Percentiles rank a stretch among this genome's conserved stretches.
phyloP scores from a whole-genome alignment of 2,888 invertebrate species.

The Orthosia gothica region DNA sequence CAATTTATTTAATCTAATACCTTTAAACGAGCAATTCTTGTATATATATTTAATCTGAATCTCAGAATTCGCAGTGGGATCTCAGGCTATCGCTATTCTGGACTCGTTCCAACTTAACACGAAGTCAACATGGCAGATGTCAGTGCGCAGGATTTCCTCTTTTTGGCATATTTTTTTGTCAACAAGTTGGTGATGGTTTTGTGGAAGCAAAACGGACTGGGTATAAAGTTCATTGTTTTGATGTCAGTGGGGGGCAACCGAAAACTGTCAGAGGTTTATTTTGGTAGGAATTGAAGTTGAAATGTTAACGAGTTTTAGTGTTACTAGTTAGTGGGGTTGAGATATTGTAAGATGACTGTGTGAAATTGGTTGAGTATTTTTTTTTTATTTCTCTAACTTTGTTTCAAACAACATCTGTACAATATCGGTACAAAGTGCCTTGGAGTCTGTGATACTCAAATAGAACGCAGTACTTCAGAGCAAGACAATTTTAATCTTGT shows the following conservation, averaged over 20 bases:
- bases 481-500: too few species aligned
- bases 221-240: conserved; percentile 55
- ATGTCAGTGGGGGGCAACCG: conserved; percentile 26
- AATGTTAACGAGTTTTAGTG: conserved; percentile 25
- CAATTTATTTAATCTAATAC: too few species aligned
- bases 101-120: conserved; percentile 72
- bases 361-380: not conserved
- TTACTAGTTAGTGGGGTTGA: conserved; percentile 5
- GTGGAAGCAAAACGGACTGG: conserved; percentile 45
- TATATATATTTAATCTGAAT: too few species aligned
- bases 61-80: too few species aligned
- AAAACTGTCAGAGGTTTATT: conserved; percentile 36
- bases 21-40: too few species aligned
- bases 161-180: conserved; percentile 63
- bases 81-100: conserved; percentile 68
- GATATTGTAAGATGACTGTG: not conserved
- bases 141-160: conserved; percentile 68
- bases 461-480: too few species aligned
- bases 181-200: conserved; percentile 56
- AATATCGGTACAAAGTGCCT: too few species aligned
- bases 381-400: not conserved
- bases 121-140: conserved; percentile 73
- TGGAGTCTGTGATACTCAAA: too few species aligned
- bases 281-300: conserved; percentile 34
- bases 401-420: not conserved